phyloP scores from a whole-genome alignment of 1,140 invertebrate species.

The Neotoxoptera formosana region DNA sequence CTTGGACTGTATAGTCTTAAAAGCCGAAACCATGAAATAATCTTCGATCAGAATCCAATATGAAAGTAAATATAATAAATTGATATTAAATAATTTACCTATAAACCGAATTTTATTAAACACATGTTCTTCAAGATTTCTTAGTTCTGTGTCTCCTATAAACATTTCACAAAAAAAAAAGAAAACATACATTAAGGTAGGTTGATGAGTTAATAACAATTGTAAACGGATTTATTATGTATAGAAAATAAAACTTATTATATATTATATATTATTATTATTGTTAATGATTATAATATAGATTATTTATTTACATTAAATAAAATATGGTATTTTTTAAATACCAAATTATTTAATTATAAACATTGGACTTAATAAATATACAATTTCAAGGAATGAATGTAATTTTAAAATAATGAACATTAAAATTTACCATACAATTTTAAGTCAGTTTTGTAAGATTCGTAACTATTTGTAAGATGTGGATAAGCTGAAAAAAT shows the following conservation, averaged over 20 bases:
- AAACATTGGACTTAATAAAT: not conserved
- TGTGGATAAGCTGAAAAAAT: not conserved
- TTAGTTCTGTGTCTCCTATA: not conserved
- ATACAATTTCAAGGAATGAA: not conserved
- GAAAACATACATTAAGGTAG: too few species aligned
- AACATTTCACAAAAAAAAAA: not conserved
- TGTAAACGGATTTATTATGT: not conserved
- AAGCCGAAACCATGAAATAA: too few species aligned
- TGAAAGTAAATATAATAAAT: not conserved
- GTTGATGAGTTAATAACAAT: too few species aligned
- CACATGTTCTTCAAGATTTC: not conserved
- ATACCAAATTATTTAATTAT: too few species aligned
- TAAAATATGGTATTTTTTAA: too few species aligned
- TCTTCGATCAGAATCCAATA: too few species aligned
- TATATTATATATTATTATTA: too few species aligned
- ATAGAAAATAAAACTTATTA: not conserved
- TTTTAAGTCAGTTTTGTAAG: too few species aligned
- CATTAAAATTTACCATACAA: not conserved
- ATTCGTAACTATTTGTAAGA: not conserved
- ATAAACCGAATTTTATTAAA: accelerated
- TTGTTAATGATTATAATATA: too few species aligned
- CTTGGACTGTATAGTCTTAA: too few species aligned
- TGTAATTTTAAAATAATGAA: not conserved
- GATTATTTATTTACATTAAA: too few species aligned
- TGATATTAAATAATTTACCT: not conserved